These are phyloP conservation scores for Macrobrachium rosenbergii DNA, from an alignment of 1,140 invertebrate genomes.

Conservation along the genomic window DNA sequence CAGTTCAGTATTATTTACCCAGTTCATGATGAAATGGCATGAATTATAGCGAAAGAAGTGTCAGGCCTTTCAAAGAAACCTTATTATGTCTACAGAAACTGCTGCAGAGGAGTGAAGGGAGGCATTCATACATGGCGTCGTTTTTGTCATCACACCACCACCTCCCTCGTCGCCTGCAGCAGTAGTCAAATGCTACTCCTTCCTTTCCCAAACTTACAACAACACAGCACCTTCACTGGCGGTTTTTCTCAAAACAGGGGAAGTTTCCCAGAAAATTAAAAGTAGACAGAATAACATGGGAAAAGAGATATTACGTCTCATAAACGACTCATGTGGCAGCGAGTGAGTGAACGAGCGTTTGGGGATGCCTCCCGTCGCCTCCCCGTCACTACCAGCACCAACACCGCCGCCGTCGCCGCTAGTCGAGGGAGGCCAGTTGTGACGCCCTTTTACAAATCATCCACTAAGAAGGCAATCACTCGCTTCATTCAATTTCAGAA, in stretches of 20 bases:
- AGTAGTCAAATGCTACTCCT: neutral
- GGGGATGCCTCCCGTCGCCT: neutral
- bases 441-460: slow-evolving; percentile 33
- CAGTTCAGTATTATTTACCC: too few relatives aligned
- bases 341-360: slow-evolving; percentile 30
- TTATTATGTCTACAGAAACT: neutral
- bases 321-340: slow-evolving; percentile 7
- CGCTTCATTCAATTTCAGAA: neutral
- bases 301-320: neutral
- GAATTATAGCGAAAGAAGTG: too few relatives aligned
- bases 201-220: neutral
- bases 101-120: slow-evolving; percentile 1
- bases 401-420: slow-evolving; percentile 48
- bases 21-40: too few relatives aligned
- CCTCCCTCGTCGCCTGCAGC: slow-evolving; percentile 41
- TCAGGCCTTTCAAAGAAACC: too few relatives aligned
- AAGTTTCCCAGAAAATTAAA: neutral
- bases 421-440: slow-evolving; percentile 22
- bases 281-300: neutral
- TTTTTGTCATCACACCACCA: slow-evolving; percentile 19
- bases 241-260: neutral
- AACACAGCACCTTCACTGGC: neutral
- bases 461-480: neutral
- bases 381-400: slow-evolving; percentile 37
- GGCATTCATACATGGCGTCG: slow-evolving; percentile 51